phyloP scores from a whole-genome alignment of 2,888 invertebrate species.

The Himalopsyche kuldschensis region DNA sequence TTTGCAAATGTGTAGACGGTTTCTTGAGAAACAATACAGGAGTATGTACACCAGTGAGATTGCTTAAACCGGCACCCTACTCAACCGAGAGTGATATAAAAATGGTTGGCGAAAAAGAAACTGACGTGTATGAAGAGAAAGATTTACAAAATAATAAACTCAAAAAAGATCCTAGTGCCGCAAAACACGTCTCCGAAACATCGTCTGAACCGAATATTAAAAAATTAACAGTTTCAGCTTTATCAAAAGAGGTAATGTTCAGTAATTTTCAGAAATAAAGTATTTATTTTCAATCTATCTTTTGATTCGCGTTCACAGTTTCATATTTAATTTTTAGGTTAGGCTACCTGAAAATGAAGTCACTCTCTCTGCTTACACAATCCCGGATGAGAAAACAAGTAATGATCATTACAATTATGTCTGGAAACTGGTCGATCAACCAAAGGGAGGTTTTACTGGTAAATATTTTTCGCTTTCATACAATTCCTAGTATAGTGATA shows the following conservation, averaged over 20 bases:
- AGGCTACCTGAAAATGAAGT: slow-evolving; percentile 83
- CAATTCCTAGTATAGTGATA: too few species aligned
- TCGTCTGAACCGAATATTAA: slow-evolving; percentile 60
- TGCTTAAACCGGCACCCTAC: slow-evolving; percentile 51
- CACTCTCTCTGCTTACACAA: slow-evolving; percentile 78
- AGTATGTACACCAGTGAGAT: slow-evolving; percentile 45
- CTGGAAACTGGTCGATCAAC: slow-evolving; percentile 85
- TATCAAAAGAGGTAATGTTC: slow-evolving; percentile 77
- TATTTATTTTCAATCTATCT: not conserved
- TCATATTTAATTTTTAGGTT: slow-evolving; percentile 15
- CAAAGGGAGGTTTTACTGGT: slow-evolving; percentile 71
- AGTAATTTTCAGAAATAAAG: not conserved
- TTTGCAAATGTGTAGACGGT: slow-evolving; percentile 72
- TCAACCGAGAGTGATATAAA: slow-evolving; percentile 48
- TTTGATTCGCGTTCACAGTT: not conserved
- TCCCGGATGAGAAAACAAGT: slow-evolving; percentile 72
- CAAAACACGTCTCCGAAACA: slow-evolving; percentile 44
- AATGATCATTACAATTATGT: slow-evolving; percentile 81
- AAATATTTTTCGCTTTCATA: not conserved
- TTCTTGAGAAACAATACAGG: slow-evolving; percentile 57
- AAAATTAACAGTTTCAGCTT: slow-evolving; percentile 71
- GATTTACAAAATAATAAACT: slow-evolving; percentile 47
- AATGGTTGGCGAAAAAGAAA: slow-evolving; percentile 54
- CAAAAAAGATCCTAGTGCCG: slow-evolving; percentile 15
- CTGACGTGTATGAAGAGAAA: slow-evolving; percentile 45